Evolutionary conservation across 2,888 invertebrate species (phyloP).

Genomic region (Amphipyra berbera): DNA sequence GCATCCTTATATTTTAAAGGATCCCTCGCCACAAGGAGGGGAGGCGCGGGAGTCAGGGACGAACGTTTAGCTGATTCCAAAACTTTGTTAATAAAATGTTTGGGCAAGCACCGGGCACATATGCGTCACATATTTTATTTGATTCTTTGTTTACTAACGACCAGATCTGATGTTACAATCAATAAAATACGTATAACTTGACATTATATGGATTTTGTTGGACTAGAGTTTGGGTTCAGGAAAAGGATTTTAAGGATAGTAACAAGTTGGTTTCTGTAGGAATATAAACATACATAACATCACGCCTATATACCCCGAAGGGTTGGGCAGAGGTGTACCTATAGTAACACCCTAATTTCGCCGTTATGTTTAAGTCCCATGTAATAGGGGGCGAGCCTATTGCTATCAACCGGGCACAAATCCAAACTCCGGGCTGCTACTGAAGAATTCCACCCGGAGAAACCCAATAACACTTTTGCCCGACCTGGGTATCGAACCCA

Average conservation of each 20-base stretch:
- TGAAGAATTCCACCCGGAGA: too few species aligned
- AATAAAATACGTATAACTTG: slow-evolving; percentile 49
- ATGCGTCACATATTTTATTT: slow-evolving; percentile 56
- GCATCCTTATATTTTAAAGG: slow-evolving; percentile 42
- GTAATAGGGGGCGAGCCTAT: too few species aligned
- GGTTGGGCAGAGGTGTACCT: too few species aligned
- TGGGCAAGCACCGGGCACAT: slow-evolving; percentile 49
- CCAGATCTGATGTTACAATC: slow-evolving; percentile 45
- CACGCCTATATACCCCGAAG: too few species aligned
- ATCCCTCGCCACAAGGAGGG: slow-evolving; percentile 35
- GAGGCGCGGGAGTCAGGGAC: slow-evolving; percentile 8
- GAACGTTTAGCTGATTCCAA: slow-evolving; percentile 54
- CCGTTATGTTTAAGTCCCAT: too few species aligned
- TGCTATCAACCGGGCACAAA: too few species aligned
- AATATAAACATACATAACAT: not conserved
- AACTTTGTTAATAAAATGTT: slow-evolving; percentile 69
- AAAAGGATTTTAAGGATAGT: slow-evolving; percentile 1
- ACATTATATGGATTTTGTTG: slow-evolving; percentile 28
- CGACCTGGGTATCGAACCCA: too few species aligned
- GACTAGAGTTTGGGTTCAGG: slow-evolving; percentile 8
- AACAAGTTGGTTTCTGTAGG: not conserved
- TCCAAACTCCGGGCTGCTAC: too few species aligned
- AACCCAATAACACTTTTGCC: too few species aligned
- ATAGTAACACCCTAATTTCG: too few species aligned
- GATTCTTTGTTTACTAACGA: slow-evolving; percentile 63